These are phyloP conservation scores for Patella pellucida DNA, from an alignment of 2,888 invertebrate genomes.

Conservation along the genomic window DNA sequence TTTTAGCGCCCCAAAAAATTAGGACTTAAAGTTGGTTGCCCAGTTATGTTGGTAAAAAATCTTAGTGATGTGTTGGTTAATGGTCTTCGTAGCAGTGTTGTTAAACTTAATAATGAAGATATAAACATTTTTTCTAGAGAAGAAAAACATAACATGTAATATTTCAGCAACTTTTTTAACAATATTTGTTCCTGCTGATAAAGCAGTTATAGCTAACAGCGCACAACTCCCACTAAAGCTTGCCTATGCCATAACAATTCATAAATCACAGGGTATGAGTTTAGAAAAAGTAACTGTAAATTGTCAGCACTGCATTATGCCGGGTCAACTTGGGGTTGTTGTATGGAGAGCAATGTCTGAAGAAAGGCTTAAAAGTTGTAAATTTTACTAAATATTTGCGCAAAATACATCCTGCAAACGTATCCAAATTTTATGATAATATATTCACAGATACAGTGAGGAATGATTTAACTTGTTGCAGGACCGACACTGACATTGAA, in stretches of 20 bases:
- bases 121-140: slow-evolving; percentile 17
- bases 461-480: slow-evolving; percentile 21
- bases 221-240: slow-evolving; percentile 19
- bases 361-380: not conserved
- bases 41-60: not conserved
- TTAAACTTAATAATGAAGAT: slow-evolving; percentile 10
- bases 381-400: slow-evolving; percentile 16
- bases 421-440: slow-evolving; percentile 13
- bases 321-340: slow-evolving; percentile 22
- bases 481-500: not conserved
- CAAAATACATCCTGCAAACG: slow-evolving; percentile 12
- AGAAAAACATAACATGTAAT: not conserved
- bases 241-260: slow-evolving; percentile 19
- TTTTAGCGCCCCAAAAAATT: too few relatives aligned
- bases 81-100: not conserved
- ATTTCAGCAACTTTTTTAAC: slow-evolving; percentile 7
- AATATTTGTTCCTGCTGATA: slow-evolving; percentile 21
- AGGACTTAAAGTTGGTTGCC: not conserved
- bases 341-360: slow-evolving; percentile 13
- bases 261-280: slow-evolving; percentile 23
- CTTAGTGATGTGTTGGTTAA: not conserved
- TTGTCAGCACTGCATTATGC: slow-evolving; percentile 7
- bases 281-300: slow-evolving; percentile 15
- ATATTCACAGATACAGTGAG: not conserved
- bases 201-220: slow-evolving; percentile 14